Evolutionary conservation across 2,888 invertebrate species (phyloP).

Genomic region (Meandrusa payeni): DNA sequence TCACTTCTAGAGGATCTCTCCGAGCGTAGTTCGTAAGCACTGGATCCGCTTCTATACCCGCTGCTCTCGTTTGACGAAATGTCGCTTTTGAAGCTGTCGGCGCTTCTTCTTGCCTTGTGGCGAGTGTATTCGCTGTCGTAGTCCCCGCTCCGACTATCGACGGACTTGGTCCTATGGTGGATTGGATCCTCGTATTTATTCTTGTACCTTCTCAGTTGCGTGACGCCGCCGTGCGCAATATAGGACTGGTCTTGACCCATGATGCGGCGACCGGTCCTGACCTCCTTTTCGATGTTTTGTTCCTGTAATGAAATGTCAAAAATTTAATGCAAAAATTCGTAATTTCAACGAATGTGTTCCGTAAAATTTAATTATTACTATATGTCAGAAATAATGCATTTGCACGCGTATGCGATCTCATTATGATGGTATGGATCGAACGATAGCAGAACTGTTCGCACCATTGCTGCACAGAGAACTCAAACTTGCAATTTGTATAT

Average conservation of each 20-base stretch:
- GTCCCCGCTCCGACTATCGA: constrained; percentile 52
- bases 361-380: too few species aligned
- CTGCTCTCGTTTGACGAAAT: constrained; percentile 70
- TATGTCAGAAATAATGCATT: too few species aligned
- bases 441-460: too few species aligned
- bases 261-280: constrained; percentile 51
- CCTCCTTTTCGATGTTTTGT: constrained; percentile 39
- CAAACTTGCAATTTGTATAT: too few species aligned
- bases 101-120: constrained; percentile 58
- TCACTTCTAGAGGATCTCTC: constrained; percentile 64
- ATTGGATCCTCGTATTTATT: constrained; percentile 60
- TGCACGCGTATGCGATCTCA: too few species aligned
- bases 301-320: constrained; percentile 57
- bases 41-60: constrained; percentile 71
- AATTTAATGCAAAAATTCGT: too few species aligned
- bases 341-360: too few species aligned
- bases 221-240: constrained; percentile 55
- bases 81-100: constrained; percentile 70
- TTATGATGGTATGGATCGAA: too few species aligned
- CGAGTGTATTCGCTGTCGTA: constrained; percentile 56
- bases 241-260: constrained; percentile 77
- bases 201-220: constrained; percentile 54
- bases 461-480: too few species aligned
- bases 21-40: constrained; percentile 65
- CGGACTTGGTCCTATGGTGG: constrained; percentile 45